Percentiles rank a stretch among this genome's conserved stretches.
Evolutionary conservation across 2,888 invertebrate genomes (phyloP).

Genomic region (Acheta domesticus): DNA sequence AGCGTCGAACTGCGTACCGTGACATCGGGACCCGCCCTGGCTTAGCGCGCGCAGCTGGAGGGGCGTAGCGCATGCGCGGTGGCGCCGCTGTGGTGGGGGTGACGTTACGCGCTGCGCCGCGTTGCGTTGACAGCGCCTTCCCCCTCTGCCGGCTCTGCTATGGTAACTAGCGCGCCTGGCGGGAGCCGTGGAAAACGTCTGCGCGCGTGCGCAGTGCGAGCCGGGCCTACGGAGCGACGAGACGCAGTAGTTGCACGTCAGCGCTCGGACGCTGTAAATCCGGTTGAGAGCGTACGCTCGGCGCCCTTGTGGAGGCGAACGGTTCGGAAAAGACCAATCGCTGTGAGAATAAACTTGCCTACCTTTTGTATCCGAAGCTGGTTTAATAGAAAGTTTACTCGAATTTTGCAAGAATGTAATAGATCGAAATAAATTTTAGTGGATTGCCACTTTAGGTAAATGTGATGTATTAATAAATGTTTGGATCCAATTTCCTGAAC

Average conservation of each 20-base stretch:
- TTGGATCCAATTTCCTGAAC: no score
- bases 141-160: neutral
- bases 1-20: conserved; percentile 1
- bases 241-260: neutral
- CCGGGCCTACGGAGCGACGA: neutral
- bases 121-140: neutral
- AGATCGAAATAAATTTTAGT: no score
- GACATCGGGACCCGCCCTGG: neutral
- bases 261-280: no score
- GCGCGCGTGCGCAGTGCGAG: neutral
- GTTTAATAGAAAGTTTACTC: no score
- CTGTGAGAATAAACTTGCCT: no score
- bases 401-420: no score
- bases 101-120: neutral
- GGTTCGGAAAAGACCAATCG: no score
- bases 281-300: no score
- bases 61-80: neutral
- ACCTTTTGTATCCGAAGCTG: no score
- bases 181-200: neutral
- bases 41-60: neutral
- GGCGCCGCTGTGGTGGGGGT: neutral
- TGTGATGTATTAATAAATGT: no score
- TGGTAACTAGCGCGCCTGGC: neutral
- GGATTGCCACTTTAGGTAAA: no score
- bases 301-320: no score